Evolutionary conservation across 2,113 vertebrate species (phyloP), one percentile per base, ranked within the genome.

Genomic region (Scopus umbretta): DNA sequence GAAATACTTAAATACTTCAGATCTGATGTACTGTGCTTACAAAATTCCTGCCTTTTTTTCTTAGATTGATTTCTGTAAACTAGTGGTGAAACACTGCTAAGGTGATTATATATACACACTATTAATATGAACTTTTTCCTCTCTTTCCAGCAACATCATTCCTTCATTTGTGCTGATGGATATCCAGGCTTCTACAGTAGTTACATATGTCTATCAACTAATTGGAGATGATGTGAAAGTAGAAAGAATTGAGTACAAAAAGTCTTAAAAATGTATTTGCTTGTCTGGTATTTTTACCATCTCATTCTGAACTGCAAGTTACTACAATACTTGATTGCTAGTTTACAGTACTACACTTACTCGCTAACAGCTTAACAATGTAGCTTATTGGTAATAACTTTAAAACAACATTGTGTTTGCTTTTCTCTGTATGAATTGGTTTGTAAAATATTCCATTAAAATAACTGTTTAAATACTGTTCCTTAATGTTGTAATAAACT

Each of bases 131-230:
- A 2, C 81, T 92, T 97, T 97, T 43, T 13, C 22, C 40, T 78
- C 16, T 95, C 70, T 96, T 96, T 92, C 62, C 98, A 99, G 99
- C 98, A 99, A 99, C 98, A 99, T 99, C 97, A 99, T 99, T 97
- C 99, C 99, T 74, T 99, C 99, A 11, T 99, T 99, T 97, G 99
- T 99, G 97, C 96, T 99, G 97, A 99, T 99, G 99, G 99, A 99
- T 97, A 99, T 99, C 98, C 99, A 99, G 92, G 99, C 99, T 61
- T 99, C 99, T 50, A 99, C 99, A 5, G 99, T 99, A 88, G 99
- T 99, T 89, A 99, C 99, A 40, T 99, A 99, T 5, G 99, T 99
- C 65, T 99, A 99, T 95, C 99, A 99, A 96, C 99, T 99, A 95
- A 99, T 99, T 87, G 99, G 99, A 43, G 99, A 99, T 72, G 99